Conservation (phyloP, 2,888 invertebrate genomes). For the Fabriciana adippe region DNA sequence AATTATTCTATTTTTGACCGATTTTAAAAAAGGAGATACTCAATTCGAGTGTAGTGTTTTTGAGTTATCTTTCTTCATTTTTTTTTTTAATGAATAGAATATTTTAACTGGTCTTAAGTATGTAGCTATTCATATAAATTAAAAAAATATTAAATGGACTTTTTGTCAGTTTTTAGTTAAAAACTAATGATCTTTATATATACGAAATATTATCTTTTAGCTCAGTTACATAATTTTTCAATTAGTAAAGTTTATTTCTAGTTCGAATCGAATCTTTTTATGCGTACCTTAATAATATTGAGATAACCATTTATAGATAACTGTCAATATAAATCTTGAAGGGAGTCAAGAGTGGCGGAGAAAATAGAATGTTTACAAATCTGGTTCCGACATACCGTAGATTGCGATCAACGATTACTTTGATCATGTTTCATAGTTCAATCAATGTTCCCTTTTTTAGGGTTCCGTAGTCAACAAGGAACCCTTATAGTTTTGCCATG, state of each 20-base stretch:
- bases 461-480: too few relatives aligned
- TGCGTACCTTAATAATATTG: not conserved
- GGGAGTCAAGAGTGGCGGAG: slow-evolving; percentile 8
- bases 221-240: not conserved
- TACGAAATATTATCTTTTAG: not conserved
- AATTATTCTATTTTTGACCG: too few relatives aligned
- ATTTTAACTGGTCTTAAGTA: too few relatives aligned
- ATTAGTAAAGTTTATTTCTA: not conserved
- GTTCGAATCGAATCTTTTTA: not conserved
- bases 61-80: too few relatives aligned
- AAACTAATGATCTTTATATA: not conserved
- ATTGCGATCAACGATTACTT: not conserved
- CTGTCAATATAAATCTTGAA: slow-evolving; percentile 31
- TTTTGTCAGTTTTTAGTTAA: not conserved
- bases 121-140: too few relatives aligned
- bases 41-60: too few relatives aligned
- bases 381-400: slow-evolving; percentile 4
- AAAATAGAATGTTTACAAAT: slow-evolving; percentile 18
- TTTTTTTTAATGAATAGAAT: too few relatives aligned
- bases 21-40: too few relatives aligned
- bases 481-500: not conserved
- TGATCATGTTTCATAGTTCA: not conserved
- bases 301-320: slow-evolving; percentile 15
- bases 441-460: not conserved
- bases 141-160: too few relatives aligned